phyloP scores from a whole-genome alignment of 2,797 vertebrate species.

The Trichosurus vulpecula region DNA sequence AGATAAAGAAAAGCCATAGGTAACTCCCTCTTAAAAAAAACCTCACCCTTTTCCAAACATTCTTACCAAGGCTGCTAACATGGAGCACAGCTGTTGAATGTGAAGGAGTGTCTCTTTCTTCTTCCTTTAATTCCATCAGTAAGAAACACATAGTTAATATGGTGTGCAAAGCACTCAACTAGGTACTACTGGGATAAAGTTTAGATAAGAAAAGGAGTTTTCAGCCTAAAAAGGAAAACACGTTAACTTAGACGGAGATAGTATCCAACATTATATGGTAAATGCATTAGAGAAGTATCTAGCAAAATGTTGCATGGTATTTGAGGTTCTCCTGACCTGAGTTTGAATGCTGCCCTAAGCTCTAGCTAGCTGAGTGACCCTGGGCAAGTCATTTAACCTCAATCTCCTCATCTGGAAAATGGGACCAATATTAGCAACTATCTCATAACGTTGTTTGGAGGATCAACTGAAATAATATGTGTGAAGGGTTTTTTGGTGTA shows the following conservation, averaged over 20 bases:
- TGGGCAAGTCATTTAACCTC: not conserved
- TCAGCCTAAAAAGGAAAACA: not conserved
- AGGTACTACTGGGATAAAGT: too few species aligned
- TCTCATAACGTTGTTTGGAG: not conserved
- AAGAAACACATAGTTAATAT: too few species aligned
- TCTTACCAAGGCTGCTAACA: not conserved
- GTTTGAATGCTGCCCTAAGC: not conserved
- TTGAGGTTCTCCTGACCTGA: not conserved
- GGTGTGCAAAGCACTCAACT: too few species aligned
- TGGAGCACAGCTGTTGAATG: not conserved
- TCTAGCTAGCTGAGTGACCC: not conserved
- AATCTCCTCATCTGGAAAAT: not conserved
- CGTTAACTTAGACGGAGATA: not conserved
- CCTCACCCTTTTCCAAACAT: not conserved
- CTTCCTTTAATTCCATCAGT: not conserved
- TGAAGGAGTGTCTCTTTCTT: not conserved
- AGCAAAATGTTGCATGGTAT: not conserved
- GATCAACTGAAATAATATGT: not conserved
- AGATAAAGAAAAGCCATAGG: not conserved
- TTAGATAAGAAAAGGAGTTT: not conserved
- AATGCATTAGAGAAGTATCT: not conserved
- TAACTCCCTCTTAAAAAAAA: not conserved
- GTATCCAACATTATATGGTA: not conserved
- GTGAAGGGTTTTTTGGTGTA: not conserved
- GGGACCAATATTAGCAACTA: not conserved